Evolutionary conservation across 1,140 invertebrate genomes (phyloP).

Genomic region (Brachionus plicatilis): DNA sequence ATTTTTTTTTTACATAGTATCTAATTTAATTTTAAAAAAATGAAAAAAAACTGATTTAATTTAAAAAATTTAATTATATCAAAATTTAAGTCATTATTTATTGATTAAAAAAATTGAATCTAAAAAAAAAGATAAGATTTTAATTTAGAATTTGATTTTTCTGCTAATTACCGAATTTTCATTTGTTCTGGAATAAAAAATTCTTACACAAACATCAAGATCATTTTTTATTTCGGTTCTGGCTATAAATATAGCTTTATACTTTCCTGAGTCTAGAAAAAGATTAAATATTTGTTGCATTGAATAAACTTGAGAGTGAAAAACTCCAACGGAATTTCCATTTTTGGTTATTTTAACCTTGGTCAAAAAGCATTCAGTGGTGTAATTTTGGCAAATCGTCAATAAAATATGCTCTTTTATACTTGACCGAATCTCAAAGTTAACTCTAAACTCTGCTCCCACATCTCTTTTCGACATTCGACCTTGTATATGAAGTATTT

Average conservation of each 20-base stretch:
- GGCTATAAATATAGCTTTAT: not conserved
- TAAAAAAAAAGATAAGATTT: not conserved
- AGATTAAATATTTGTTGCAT: not conserved
- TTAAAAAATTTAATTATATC: not conserved
- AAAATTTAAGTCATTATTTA: not conserved
- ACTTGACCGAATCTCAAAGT: not conserved
- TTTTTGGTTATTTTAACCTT: not conserved
- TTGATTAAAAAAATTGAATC: constrained; percentile 1
- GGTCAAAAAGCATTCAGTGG: not conserved
- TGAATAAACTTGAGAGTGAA: not conserved
- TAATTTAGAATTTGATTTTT: not conserved
- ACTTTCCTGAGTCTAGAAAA: not conserved
- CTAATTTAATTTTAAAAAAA: not conserved
- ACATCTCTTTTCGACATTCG: not conserved
- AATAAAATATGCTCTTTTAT: not conserved
- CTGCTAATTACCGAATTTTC: not conserved
- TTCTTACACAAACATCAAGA: not conserved
- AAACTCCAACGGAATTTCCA: not conserved
- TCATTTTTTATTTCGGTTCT: not conserved
- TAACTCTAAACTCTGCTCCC: not conserved
- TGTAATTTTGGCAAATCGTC: not conserved
- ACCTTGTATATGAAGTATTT: not conserved
- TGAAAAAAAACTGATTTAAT: not conserved
- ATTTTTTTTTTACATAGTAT: not conserved
- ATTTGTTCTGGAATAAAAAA: not conserved